Conservation (phyloP, 2,797 vertebrate species). For the Enoplosus armatus region DNA sequence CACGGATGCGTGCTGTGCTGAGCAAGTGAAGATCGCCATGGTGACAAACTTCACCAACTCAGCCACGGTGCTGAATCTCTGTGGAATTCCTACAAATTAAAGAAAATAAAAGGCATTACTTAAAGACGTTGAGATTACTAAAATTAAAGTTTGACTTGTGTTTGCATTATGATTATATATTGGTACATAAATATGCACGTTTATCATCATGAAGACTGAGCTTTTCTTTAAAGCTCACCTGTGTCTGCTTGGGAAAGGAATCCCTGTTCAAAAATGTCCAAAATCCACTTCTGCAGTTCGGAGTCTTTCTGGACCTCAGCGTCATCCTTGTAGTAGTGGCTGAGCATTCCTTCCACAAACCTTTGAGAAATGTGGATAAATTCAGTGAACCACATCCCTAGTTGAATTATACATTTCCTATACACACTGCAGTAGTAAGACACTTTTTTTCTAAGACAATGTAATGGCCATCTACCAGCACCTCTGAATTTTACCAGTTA, state of each 20-base stretch:
- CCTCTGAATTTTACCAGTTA: too few relatives aligned
- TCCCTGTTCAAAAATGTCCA: constrained; percentile 65
- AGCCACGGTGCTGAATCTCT: constrained; percentile 38
- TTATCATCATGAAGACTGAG: neutral
- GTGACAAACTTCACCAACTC: constrained; percentile 73
- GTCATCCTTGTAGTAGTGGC: constrained; percentile 66
- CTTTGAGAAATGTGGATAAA: constrained; percentile 34
- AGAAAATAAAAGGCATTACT: neutral
- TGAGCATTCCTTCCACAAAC: constrained; percentile 62
- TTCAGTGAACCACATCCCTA: neutral
- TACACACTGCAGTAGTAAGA: neutral
- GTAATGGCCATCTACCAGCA: neutral
- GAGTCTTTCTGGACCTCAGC: constrained; percentile 52
- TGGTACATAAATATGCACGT: neutral
- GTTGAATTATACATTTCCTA: neutral
- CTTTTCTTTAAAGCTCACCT: constrained; percentile 49
- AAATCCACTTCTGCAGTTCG: constrained; percentile 74
- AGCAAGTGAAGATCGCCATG: constrained; percentile 76
- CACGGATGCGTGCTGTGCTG: constrained; percentile 71
- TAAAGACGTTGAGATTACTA: neutral
- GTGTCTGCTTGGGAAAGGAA: constrained; percentile 48
- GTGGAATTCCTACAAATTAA: constrained; percentile 64
- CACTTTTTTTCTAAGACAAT: neutral
- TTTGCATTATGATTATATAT: neutral
- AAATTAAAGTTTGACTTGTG: neutral